Conservation (phyloP, 1,140 invertebrate species). For the Drosophila ficusphila region DNA sequence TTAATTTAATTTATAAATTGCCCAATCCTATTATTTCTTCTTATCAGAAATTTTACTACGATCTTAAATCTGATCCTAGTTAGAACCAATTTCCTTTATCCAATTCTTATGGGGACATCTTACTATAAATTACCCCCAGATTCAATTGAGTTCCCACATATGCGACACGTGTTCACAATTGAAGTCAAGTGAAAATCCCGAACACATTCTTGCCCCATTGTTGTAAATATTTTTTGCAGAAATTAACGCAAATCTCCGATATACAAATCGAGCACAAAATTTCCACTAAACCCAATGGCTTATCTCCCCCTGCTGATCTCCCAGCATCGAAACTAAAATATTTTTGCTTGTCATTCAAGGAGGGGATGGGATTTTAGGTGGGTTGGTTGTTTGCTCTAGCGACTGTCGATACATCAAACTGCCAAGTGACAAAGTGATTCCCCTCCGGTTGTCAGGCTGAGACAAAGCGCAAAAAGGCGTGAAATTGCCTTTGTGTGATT, state of each 20-base stretch:
- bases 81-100: background rate
- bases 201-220: constrained; percentile 39
- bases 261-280: constrained; percentile 79
- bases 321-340: constrained; percentile 38
- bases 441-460: constrained; percentile 24
- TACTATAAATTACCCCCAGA: constrained; percentile 4
- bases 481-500: constrained; percentile 83
- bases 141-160: constrained; percentile 24
- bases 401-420: constrained; percentile 77
- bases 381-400: constrained; percentile 39
- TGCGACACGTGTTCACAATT: constrained; percentile 71
- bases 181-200: constrained; percentile 60
- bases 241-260: constrained; percentile 73
- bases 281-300: constrained; percentile 52
- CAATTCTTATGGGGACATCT: background rate
- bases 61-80: background rate
- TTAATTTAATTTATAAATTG: too few species aligned
- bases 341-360: constrained; percentile 18
- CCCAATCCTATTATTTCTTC: too few species aligned
- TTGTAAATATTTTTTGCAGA: constrained; percentile 53
- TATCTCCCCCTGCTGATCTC: constrained; percentile 71
- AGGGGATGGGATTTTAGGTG: constrained; percentile 9
- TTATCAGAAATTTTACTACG: too few species aligned
- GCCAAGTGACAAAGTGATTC: constrained; percentile 77
- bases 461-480: constrained; percentile 76